Base-by-base conservation (phyloP, 1,140 invertebrate species). In the Hestina assimilis region DNA sequence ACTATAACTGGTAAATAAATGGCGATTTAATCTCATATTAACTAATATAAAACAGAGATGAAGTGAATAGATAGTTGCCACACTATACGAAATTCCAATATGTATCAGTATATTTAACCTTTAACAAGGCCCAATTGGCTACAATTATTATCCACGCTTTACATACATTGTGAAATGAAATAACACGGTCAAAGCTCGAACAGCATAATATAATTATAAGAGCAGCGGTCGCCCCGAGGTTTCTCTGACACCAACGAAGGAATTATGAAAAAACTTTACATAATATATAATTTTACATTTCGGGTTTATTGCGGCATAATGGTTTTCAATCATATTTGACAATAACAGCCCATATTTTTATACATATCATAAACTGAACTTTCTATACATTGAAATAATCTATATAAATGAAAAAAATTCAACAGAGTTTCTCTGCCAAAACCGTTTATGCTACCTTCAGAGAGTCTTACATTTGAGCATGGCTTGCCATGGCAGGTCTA, bases 171-270 rank as follows among this genome's bases (percentile, higher is more conserved):
- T 64, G 67, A 48, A 74, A 72, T 52, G 8, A 41, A 54, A 66
- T 64, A 67, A 50, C 47, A 59, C 56, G 66, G 48, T 56, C 62
- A 63, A 61, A 69, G 53, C 47, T 63, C 20, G 40, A 40, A 41
- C 28, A 41, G 43, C 48, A n/a, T 41, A 45, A 65, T 51, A 64
- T 71, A 76, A 69, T 74, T 66, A 63, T 70, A 60, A 78, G 69
- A 70, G 59, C 67, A 75, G 50, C 53, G 45, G 68, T 48, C 69
- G 71, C 75, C 71, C 35, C 53, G 23, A 70, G 78, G 66, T 46
- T 42, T 38, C 35, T 31, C 54, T 59, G 67, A 62, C 63, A 59
- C 51, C 41, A 33, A 26, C 35, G 19, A 9, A 7, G 45, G 6
- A 50, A 35, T 50, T 24, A 42, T 20, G 23, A 23, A 42, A 23